phyloP scores from a whole-genome alignment of 1,140 invertebrate genomes.

The Tribolium madens region DNA sequence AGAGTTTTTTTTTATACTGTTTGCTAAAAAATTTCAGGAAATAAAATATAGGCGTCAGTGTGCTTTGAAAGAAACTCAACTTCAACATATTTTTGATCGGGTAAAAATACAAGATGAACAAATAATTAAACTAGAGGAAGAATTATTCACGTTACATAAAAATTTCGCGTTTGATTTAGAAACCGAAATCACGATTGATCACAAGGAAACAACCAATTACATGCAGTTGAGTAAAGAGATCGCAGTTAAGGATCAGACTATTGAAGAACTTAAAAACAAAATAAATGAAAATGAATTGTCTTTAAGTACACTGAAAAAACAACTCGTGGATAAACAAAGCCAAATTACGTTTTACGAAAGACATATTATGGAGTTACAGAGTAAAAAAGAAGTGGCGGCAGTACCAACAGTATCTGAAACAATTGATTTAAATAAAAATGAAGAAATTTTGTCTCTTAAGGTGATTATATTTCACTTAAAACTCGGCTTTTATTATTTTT shows the following conservation, averaged over 20 bases:
- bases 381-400: constrained; percentile 50
- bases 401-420: constrained; percentile 22
- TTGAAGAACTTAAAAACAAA: constrained; percentile 55
- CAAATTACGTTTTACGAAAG: constrained; percentile 62
- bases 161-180: constrained; percentile 38
- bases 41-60: constrained; percentile 57
- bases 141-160: constrained; percentile 57
- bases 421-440: constrained; percentile 38
- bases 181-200: not conserved
- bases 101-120: constrained; percentile 60
- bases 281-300: constrained; percentile 56
- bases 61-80: constrained; percentile 61
- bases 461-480: constrained; percentile 42
- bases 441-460: constrained; percentile 54
- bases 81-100: constrained; percentile 57
- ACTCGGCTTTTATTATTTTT: no score
- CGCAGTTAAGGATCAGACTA: constrained; percentile 39
- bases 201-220: constrained; percentile 43
- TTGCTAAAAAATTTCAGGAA: constrained; percentile 50
- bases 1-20: no score
- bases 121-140: constrained; percentile 62
- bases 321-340: constrained; percentile 61
- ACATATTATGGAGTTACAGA: constrained; percentile 60
- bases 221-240: constrained; percentile 51
- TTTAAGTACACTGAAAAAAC: constrained; percentile 57